Conservation (phyloP, 2,113 vertebrate species). For the Prolemur simus region DNA sequence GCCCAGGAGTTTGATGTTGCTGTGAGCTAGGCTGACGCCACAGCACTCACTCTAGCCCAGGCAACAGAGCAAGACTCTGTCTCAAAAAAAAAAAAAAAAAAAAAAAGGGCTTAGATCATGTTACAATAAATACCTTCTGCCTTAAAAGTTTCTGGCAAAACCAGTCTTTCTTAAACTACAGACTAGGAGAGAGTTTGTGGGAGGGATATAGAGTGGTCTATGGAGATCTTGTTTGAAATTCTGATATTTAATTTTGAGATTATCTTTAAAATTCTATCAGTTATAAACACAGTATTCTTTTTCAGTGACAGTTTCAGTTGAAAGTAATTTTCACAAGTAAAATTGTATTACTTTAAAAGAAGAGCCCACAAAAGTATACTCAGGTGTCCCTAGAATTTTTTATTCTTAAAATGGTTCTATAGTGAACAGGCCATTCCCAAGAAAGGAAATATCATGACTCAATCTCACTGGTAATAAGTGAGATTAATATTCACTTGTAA, state of each 20-base stretch:
- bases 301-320: background rate
- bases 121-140: background rate
- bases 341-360: constrained; percentile 41
- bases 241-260: background rate
- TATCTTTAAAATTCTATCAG: background rate
- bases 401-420: background rate
- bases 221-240: background rate
- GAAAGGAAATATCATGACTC: background rate
- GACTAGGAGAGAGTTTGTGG: background rate
- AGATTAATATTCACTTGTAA: background rate
- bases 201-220: background rate
- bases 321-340: constrained; percentile 45
- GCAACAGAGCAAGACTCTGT: too few species aligned
- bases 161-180: background rate
- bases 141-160: background rate
- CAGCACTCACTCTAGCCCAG: too few species aligned
- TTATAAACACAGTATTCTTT: constrained; percentile 6
- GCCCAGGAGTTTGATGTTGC: too few species aligned
- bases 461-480: background rate
- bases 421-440: background rate
- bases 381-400: background rate
- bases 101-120: background rate
- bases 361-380: background rate
- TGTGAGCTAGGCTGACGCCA: too few species aligned
- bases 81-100: too few species aligned